These are phyloP conservation scores for Vesta saturnalis DNA, from an alignment of 2,888 invertebrate genomes.

Conservation along the genomic window DNA sequence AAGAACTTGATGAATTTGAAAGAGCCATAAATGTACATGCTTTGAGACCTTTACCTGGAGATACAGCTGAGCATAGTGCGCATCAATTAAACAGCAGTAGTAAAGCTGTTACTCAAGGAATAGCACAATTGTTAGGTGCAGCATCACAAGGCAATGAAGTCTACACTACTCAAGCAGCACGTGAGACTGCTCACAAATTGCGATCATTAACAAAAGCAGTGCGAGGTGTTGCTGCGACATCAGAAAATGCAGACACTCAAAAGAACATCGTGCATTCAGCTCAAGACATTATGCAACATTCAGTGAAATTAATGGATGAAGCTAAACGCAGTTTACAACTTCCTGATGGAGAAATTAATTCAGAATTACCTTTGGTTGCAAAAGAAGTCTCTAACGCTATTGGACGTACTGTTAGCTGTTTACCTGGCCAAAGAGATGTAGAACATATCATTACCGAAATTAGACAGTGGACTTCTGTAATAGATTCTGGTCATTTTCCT, in stretches of 20 bases:
- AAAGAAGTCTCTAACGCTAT: conserved; percentile 72
- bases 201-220: conserved; percentile 73
- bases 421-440: conserved; percentile 95
- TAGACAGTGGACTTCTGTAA: conserved; percentile 76
- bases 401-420: conserved; percentile 79
- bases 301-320: conserved; percentile 81
- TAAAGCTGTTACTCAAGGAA: conserved; percentile 83
- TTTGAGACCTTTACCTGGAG: conserved; percentile 83
- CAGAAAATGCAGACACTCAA: conserved; percentile 67
- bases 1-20: conserved; percentile 84
- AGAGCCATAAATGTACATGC: conserved; percentile 77
- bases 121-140: conserved; percentile 88
- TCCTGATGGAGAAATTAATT: conserved; percentile 71
- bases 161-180: conserved; percentile 83
- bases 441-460: conserved; percentile 88
- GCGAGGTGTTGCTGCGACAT: conserved; percentile 81
- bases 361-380: conserved; percentile 76
- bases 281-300: conserved; percentile 82
- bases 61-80: conserved; percentile 66
- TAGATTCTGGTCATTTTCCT: conserved; percentile 81
- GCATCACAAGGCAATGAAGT: conserved; percentile 83
- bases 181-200: conserved; percentile 82
- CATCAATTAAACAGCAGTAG: conserved; percentile 69
- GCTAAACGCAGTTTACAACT: conserved; percentile 79
- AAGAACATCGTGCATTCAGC: conserved; percentile 74